These are phyloP conservation scores for Drosophila burlai DNA, from an alignment of 1,140 invertebrate species.

Conservation along the genomic window DNA sequence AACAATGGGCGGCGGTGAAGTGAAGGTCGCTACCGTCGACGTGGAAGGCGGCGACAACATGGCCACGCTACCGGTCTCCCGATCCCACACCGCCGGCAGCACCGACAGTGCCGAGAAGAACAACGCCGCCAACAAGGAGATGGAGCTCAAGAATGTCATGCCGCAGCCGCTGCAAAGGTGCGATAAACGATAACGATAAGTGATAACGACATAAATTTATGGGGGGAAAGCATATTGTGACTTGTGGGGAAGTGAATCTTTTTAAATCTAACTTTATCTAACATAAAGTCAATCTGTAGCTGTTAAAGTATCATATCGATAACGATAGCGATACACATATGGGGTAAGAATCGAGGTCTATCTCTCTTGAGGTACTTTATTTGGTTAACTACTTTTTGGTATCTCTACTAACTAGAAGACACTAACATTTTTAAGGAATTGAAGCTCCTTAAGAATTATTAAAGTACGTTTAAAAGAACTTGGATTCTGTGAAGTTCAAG, in stretches of 20 bases:
- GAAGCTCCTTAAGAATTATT: background rate
- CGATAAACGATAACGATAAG: conserved; percentile 15
- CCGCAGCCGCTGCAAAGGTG: conserved; percentile 93
- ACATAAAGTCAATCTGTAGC: background rate
- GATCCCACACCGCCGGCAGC: conserved; percentile 88
- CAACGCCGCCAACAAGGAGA: conserved; percentile 93
- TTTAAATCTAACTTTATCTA: background rate
- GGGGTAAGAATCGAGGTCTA: background rate
- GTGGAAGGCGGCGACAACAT: conserved; percentile 93
- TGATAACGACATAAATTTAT: background rate
- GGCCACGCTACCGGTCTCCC: conserved; percentile 92
- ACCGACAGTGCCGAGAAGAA: conserved; percentile 91
- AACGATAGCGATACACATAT: background rate
- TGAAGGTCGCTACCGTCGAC: conserved; percentile 94
- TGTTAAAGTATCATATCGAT: background rate
- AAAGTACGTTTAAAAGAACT: background rate
- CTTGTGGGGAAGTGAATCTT: too few species aligned
- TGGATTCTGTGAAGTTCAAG: too few species aligned
- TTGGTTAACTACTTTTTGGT: background rate
- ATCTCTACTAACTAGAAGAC: background rate
- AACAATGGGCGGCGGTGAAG: conserved; percentile 90
- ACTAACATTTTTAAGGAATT: background rate
- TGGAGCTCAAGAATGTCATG: conserved; percentile 93
- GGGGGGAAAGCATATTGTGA: background rate
- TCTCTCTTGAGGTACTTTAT: background rate